A percentile compares a stretch with the other conserved stretches of the same genome.
Conservation (phyloP, 1,140 invertebrate genomes). For the Lethrus apterus region DNA sequence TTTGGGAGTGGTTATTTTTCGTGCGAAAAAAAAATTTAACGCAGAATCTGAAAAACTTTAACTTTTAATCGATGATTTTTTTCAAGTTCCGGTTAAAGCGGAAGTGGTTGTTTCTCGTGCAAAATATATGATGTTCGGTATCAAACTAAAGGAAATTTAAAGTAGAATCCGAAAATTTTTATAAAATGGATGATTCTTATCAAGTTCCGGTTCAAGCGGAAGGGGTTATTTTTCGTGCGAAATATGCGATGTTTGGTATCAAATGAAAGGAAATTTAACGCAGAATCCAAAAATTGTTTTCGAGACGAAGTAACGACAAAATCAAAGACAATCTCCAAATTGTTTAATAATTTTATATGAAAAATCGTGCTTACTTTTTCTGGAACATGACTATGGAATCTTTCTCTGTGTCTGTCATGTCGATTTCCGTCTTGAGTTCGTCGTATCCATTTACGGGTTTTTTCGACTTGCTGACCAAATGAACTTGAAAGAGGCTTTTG, state of each 20-base stretch:
- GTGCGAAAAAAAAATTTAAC: not conserved
- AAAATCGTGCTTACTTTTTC: slow-evolving; percentile 50
- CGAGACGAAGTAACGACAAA: no score
- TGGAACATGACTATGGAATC: slow-evolving; percentile 86
- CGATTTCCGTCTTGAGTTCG: slow-evolving; percentile 61
- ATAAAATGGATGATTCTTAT: no score
- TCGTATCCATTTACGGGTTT: slow-evolving; percentile 65
- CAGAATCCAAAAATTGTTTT: no score
- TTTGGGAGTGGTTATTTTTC: slow-evolving; percentile 6
- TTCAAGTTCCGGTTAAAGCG: not conserved
- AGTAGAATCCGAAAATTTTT: no score
- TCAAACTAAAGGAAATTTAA: no score
- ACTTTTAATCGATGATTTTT: not conserved
- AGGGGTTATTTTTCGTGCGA: no score
- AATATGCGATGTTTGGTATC: no score
- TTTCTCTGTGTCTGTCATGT: slow-evolving; percentile 74
- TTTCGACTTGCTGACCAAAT: slow-evolving; percentile 58
- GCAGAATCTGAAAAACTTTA: not conserved
- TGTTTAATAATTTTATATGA: not conserved
- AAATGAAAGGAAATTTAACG: no score
- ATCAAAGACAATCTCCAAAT: no score
- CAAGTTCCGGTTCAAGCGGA: no score
- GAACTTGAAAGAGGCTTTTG: slow-evolving; percentile 79
- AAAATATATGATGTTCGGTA: no score
- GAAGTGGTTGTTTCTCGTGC: not conserved